Evolutionary conservation across 1,140 invertebrate species (phyloP).

Genomic region (Meloidogyne hapla): DNA sequence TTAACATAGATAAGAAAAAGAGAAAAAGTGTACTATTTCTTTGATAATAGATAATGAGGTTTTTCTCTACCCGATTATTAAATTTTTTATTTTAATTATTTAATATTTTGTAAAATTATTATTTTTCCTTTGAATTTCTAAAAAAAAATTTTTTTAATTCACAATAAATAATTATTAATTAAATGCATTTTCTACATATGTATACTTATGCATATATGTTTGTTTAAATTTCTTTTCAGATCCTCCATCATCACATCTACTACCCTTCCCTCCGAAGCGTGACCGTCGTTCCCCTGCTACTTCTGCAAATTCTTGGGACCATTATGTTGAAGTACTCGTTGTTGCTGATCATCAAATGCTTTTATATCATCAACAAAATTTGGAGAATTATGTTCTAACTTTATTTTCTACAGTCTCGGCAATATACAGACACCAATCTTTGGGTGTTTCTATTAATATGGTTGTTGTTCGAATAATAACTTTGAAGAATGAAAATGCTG

Average conservation of each 20-base stretch:
- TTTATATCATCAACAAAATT: conserved; percentile 71
- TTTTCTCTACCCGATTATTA: not conserved
- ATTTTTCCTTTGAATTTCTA: too few species aligned
- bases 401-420: conserved; percentile 78
- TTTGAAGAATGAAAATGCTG: conserved; percentile 65
- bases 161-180: not conserved
- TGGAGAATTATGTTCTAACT: conserved; percentile 76
- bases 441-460: conserved; percentile 78
- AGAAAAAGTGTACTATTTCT: not conserved
- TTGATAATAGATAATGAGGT: too few species aligned
- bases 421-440: conserved; percentile 77
- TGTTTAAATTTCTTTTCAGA: too few species aligned
- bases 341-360: conserved; percentile 78
- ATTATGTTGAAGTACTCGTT: conserved; percentile 77
- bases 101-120: conserved; percentile 5
- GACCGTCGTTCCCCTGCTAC: conserved; percentile 17
- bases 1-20: too few species aligned
- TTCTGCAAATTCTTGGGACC: conserved; percentile 68
- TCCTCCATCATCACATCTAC: too few species aligned
- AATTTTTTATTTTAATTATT: too few species aligned
- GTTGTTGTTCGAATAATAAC: conserved; percentile 74
- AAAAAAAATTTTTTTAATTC: conserved; percentile 26
- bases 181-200: too few species aligned
- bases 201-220: too few species aligned
- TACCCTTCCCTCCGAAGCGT: too few species aligned